These are phyloP conservation scores for Borostomias antarcticus DNA, from an alignment of 2,797 vertebrate species.

Conservation along the genomic window DNA sequence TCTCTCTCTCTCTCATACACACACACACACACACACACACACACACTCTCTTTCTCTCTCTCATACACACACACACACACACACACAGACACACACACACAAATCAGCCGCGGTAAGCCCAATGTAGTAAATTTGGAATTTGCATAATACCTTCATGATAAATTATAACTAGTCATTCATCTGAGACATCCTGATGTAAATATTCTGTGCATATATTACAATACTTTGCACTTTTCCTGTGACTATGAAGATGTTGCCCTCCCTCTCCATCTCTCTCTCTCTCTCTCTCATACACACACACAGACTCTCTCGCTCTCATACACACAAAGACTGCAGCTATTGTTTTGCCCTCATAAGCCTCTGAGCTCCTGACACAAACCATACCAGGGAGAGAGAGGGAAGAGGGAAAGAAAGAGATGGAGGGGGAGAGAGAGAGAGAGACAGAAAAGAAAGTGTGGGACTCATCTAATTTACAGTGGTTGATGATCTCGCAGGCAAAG, in stretches of 20 bases:
- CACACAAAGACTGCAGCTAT: slow-evolving; percentile 39
- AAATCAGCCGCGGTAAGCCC: too few species aligned
- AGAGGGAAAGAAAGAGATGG: background rate
- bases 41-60: slow-evolving; percentile 3
- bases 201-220: too few species aligned
- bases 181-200: too few species aligned
- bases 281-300: slow-evolving; percentile 17
- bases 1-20: slow-evolving; percentile 25
- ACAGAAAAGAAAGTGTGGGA: slow-evolving; percentile 38
- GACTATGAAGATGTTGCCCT: too few species aligned
- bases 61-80: slow-evolving; percentile 21
- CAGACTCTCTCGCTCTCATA: background rate
- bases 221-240: too few species aligned
- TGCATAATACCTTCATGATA: too few species aligned
- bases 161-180: too few species aligned
- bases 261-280: slow-evolving; percentile 54
- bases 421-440: slow-evolving; percentile 19
- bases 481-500: too few species aligned
- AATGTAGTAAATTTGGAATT: too few species aligned
- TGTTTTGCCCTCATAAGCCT: slow-evolving; percentile 47
- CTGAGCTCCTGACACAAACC: slow-evolving; percentile 50
- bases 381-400: slow-evolving; percentile 34
- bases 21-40: slow-evolving; percentile 23
- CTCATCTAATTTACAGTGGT: too few species aligned
- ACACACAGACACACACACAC: too few species aligned